Evolutionary conservation across 1,140 invertebrate genomes (phyloP).

Genomic region (Dendrolimus punctatus): DNA sequence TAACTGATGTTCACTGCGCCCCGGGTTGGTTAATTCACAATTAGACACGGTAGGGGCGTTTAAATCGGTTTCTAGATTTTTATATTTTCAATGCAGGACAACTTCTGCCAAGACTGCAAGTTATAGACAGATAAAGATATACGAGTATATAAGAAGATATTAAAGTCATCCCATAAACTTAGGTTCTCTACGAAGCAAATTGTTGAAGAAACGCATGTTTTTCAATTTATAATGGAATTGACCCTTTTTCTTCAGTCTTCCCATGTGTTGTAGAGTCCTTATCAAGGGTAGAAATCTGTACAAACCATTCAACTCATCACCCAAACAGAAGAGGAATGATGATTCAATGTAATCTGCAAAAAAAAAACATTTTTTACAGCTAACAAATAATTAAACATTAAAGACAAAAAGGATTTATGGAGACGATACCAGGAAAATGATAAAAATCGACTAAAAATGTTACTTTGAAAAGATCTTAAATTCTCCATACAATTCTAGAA

Average conservation of each 20-base stretch:
- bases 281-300: slow-evolving; percentile 44
- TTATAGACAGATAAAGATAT: not conserved
- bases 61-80: too few species aligned
- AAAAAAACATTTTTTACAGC: not conserved
- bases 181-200: slow-evolving; percentile 27
- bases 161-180: slow-evolving; percentile 37
- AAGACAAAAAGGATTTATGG: too few species aligned
- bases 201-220: slow-evolving; percentile 42
- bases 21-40: too few species aligned
- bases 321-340: slow-evolving; percentile 48
- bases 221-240: slow-evolving; percentile 28
- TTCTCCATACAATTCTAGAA: too few species aligned
- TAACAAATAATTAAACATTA: not conserved
- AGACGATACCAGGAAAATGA: too few species aligned
- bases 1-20: too few species aligned
- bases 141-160: not conserved
- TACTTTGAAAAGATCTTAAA: too few species aligned
- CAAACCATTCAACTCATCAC: slow-evolving; percentile 36
- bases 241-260: slow-evolving; percentile 44
- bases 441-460: too few species aligned
- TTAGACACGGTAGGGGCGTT: too few species aligned
- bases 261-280: slow-evolving; percentile 47
- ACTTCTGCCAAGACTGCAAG: too few species aligned
- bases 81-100: too few species aligned
- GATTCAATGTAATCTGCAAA: slow-evolving; percentile 40